Conservation (phyloP, 1,140 invertebrate species). For the Spodoptera frugiperda region DNA sequence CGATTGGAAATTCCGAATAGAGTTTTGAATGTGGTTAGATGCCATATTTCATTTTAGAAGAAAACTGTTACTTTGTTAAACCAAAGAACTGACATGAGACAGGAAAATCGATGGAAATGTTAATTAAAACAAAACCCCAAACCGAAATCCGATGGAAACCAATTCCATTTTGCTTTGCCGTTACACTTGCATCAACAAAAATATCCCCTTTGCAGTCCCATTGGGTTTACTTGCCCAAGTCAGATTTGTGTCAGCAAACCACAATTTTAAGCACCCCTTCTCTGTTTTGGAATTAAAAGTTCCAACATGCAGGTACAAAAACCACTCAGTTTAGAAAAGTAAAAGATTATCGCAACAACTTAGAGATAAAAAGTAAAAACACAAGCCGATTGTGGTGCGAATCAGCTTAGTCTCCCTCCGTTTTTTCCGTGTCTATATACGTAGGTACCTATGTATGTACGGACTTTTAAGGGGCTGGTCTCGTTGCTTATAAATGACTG, state of each 20-base stretch:
- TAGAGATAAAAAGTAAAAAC: conserved; percentile 47
- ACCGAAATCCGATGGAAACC: background rate
- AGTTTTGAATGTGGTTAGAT: too few relatives aligned
- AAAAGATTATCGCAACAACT: conserved; percentile 48
- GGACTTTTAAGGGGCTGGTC: conserved; percentile 34
- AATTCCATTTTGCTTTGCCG: background rate
- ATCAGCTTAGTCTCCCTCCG: conserved; percentile 52
- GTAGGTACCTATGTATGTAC: background rate
- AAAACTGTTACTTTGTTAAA: too few relatives aligned
- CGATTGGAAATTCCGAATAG: background rate
- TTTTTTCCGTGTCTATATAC: conserved; percentile 27
- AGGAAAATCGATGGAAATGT: too few relatives aligned
- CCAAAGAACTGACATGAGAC: too few relatives aligned
- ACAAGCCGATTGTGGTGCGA: conserved; percentile 49
- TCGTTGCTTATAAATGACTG: conserved; percentile 36
- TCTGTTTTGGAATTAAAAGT: conserved; percentile 19
- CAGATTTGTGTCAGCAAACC: conserved; percentile 37
- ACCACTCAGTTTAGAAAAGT: conserved; percentile 36
- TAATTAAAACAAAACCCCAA: too few relatives aligned
- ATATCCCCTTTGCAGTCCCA: background rate
- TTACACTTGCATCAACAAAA: conserved; percentile 1
- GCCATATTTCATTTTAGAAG: too few relatives aligned
- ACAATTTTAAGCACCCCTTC: conserved; percentile 37
- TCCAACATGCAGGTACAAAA: conserved; percentile 40
- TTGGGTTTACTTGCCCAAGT: background rate